Evolutionary conservation across 2,797 vertebrate genomes (phyloP).

Genomic region (Aulostomus chinensis): DNA sequence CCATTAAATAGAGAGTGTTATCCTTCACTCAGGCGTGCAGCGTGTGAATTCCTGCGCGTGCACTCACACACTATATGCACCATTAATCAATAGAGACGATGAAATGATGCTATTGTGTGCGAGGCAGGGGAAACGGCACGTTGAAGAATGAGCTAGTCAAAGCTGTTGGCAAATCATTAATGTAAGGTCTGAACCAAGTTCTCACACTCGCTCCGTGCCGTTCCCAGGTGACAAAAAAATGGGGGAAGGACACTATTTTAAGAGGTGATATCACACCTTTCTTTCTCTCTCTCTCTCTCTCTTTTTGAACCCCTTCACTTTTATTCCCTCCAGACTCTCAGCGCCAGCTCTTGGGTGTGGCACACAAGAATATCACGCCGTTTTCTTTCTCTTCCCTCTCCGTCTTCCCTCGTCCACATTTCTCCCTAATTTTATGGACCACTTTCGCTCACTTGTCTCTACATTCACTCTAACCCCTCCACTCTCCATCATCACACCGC

Average conservation of each 20-base stretch:
- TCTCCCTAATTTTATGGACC: constrained; percentile 55
- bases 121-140: constrained; percentile 43
- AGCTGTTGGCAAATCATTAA: constrained; percentile 76
- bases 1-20: constrained; percentile 54
- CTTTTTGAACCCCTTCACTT: constrained; percentile 32
- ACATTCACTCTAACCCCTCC: constrained; percentile 53
- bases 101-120: constrained; percentile 64
- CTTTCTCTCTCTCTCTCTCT: too few species aligned
- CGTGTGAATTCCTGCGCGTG: constrained; percentile 3
- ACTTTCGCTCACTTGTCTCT: constrained; percentile 54
- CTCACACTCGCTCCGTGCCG: constrained; percentile 59
- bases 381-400: constrained; percentile 13
- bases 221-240: constrained; percentile 73
- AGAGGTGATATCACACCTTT: constrained; percentile 73
- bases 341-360: constrained; percentile 29
- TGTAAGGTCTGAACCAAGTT: constrained; percentile 68
- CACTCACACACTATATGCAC: constrained; percentile 41
- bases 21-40: constrained; percentile 47
- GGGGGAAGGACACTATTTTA: constrained; percentile 72
- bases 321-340: constrained; percentile 44
- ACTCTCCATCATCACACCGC: constrained; percentile 50
- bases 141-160: constrained; percentile 73
- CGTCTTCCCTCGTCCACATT: constrained; percentile 24
- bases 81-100: constrained; percentile 75
- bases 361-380: constrained; percentile 48